A percentile compares a stretch with the other conserved stretches of the same genome.
phyloP scores from a whole-genome alignment of 2,797 vertebrate species.

The Yasuhikotakia modesta region DNA sequence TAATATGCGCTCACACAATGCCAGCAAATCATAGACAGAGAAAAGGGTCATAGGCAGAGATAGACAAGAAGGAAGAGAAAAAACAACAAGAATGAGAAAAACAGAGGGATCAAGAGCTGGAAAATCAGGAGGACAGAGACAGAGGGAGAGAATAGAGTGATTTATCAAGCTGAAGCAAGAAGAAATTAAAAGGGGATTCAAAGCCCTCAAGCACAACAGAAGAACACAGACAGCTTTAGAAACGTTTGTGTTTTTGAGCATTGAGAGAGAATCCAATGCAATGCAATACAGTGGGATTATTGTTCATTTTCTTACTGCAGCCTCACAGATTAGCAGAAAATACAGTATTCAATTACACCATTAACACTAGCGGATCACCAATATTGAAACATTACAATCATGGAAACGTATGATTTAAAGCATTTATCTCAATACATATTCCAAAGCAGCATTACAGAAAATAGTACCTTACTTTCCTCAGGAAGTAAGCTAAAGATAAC shows the following conservation, averaged over 20 bases:
- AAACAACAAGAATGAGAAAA: background rate
- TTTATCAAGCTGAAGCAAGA: conserved; percentile 10
- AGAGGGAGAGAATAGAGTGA: background rate
- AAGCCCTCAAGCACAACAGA: background rate
- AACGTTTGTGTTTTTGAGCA: conserved; percentile 7
- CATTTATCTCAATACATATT: no score
- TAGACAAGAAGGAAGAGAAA: background rate
- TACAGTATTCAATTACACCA: no score
- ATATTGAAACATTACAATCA: no score
- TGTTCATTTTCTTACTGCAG: no score
- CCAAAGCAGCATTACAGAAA: no score
- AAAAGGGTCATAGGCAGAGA: background rate
- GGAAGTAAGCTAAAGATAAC: no score
- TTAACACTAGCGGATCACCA: no score
- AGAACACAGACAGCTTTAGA: conserved; percentile 11
- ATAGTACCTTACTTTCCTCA: no score
- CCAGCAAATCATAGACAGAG: background rate
- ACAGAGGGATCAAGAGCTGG: background rate
- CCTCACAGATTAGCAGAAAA: no score
- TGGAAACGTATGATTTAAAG: no score
- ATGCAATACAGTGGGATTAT: background rate
- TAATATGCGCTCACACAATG: conserved; percentile 17
- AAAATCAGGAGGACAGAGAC: background rate
- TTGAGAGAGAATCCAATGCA: background rate
- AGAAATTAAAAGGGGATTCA: conserved; percentile 4